A percentile compares a stretch with the other conserved stretches of the same genome.
phyloP scores from a whole-genome alignment of 2,797 vertebrate species.

The Taenioides sp. region DNA sequence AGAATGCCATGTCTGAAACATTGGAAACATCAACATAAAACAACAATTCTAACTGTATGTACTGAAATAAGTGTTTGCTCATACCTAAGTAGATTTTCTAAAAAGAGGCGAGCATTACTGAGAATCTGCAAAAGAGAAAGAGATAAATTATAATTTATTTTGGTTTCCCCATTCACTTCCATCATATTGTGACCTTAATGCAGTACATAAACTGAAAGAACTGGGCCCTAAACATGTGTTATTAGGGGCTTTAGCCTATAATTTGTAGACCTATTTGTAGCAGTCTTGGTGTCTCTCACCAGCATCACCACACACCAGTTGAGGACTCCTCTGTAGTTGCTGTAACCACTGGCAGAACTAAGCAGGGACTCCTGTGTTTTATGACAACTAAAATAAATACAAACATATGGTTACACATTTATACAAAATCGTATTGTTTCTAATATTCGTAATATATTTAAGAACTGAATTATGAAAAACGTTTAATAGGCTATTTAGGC shows the following conservation, averaged over 20 bases:
- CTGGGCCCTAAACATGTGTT: background rate
- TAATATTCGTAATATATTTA: too few species aligned
- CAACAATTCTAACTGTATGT: background rate
- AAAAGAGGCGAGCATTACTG: slow-evolving; percentile 89
- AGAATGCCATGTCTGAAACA: slow-evolving; percentile 84
- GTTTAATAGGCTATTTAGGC: too few species aligned
- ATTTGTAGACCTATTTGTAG: background rate
- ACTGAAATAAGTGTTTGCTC: slow-evolving; percentile 32
- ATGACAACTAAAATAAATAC: slow-evolving; percentile 78
- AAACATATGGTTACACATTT: background rate
- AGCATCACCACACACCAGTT: slow-evolving; percentile 96
- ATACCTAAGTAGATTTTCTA: slow-evolving; percentile 93
- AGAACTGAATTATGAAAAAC: too few species aligned
- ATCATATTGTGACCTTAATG: background rate
- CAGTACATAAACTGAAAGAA: background rate
- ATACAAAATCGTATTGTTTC: too few species aligned
- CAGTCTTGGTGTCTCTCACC: slow-evolving; percentile 77
- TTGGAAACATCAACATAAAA: background rate
- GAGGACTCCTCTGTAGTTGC: slow-evolving; percentile 89
- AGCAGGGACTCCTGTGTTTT: slow-evolving; percentile 84
- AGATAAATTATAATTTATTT: background rate
- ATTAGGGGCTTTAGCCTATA: background rate
- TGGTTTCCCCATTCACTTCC: too few species aligned
- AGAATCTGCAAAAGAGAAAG: slow-evolving; percentile 78
- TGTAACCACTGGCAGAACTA: slow-evolving; percentile 87